Evolutionary conservation across 2,888 invertebrate species (phyloP).

Genomic region (Hirtodrosophila histrioides): DNA sequence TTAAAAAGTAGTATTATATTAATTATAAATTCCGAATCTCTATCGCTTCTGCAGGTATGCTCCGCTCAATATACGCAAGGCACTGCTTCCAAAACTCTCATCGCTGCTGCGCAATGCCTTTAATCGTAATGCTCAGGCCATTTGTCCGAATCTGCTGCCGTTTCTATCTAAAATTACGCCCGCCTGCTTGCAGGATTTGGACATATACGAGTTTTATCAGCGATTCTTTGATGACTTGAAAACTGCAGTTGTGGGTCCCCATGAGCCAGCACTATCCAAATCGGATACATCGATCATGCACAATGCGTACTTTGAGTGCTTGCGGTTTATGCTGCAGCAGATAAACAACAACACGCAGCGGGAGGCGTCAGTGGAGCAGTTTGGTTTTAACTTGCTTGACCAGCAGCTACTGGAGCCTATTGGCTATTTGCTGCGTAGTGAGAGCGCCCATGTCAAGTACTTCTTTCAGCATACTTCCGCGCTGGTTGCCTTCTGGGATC

Average conservation of each 20-base stretch:
- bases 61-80: constrained; percentile 89
- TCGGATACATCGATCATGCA: constrained; percentile 89
- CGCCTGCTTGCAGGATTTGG: constrained; percentile 60
- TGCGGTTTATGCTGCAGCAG: constrained; percentile 87
- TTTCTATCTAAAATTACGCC: constrained; percentile 88
- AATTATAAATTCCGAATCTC: not conserved
- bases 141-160: constrained; percentile 91
- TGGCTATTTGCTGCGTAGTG: constrained; percentile 85
- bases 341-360: constrained; percentile 81
- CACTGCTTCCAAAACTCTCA: constrained; percentile 90
- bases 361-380: constrained; percentile 31
- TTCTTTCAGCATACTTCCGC: constrained; percentile 85
- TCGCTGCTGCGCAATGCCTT: constrained; percentile 89
- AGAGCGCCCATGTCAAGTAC: constrained; percentile 78
- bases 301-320: constrained; percentile 90
- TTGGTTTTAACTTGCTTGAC: constrained; percentile 62
- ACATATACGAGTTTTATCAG: constrained; percentile 86
- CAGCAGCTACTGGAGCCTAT: constrained; percentile 83
- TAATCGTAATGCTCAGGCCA: constrained; percentile 89
- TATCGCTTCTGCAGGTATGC: constrained; percentile 67
- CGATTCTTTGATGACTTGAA: constrained; percentile 89
- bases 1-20: not conserved
- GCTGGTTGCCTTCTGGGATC: constrained; percentile 87
- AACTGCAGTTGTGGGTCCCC: constrained; percentile 86
- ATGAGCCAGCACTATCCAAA: constrained; percentile 85